Base-by-base conservation (phyloP, 23 tunicate genomes). In the Botrylloides violaceus region DNA sequence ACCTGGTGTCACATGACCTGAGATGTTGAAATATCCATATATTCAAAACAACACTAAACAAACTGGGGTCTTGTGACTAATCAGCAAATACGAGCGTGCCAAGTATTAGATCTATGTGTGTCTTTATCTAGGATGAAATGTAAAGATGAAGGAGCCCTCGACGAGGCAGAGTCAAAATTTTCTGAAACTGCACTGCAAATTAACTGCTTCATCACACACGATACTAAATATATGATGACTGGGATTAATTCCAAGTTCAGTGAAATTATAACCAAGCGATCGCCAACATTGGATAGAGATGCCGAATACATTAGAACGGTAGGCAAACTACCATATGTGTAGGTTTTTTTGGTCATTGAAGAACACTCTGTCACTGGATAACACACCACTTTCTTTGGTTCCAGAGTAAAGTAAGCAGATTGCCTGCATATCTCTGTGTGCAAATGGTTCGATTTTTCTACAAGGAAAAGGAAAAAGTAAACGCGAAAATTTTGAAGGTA, bases 401-500 rank as follows among this genome's bases (percentile, higher is more conserved):
- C 29, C 70, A 88, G 96, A 88, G 87, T 36, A 34, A 75, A 81
- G 81, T 92, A 15, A 71, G 64, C 19, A 63, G 98, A 32, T 79
- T 92, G 27, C 98, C 98, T 24, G 82, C 85, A 5, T 92, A 92
- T 63, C 65, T 92, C 4, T 84, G 92, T 65, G 83, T 92, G 27
- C 91, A 92, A 50, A 83, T 92, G 92, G 91, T 92, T 39, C 82
- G 98, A 21, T 92, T 92, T 59, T 92, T 59, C 75, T 92, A 66
- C 83, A 92, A 92, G 53, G 87, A 83, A 71, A 76, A 72, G 48
- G 91, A 82, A 39, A 72, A 80, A 15, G 82, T 83, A 4, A 83
- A 84, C 58, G 98, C 98, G 6, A 92, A 92, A 58, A 92, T 92
- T 21, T 64, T 92, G 18, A 92, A 92, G 82, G 98, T 88, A 66